Base-by-base conservation (phyloP, 2,113 vertebrate genomes). In the Neoarius graeffei region DNA sequence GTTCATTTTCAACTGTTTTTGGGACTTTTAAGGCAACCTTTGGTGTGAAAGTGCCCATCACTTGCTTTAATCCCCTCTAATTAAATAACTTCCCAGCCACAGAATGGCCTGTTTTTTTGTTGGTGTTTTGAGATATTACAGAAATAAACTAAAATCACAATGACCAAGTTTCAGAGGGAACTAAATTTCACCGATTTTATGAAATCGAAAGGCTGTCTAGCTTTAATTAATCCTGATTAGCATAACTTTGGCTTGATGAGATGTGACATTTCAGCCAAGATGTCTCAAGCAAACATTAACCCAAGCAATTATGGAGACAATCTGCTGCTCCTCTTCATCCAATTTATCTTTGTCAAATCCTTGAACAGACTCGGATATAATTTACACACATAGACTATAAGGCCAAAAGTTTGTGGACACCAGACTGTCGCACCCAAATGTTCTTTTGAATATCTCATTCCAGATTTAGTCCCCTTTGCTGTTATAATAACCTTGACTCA, bases 281-380 rank as follows among this genome's bases (percentile, higher is more conserved):
- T 84, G 88, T 93, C 81, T 88, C 81, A 64, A 84, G 67, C 81
- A 90, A 91, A 92, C 85, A 89, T 88, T 81, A 91, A 89, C 90
- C 86, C 88, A 92, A 86, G 90, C 91, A 92, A 92, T 93, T 93
- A 94, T 88, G 87, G 84, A 91, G 91, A 88, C 91, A 93, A 90
- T 92, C 91, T 92, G 93, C 90, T 92, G 84, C 20, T 62, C 66
- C 84, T 85, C 81, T 86, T 86, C 48, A 86, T 83, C 89, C 90
- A 90, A 88, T 94, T 85, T 84, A 89, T 94, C 89, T 92, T 71
- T 89, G 90, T 91, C 92, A 89, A 81, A 54, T 57, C 83, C 11
- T 67, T 52, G 56, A 35, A 10, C 67, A 80, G 73, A 54, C 19
- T 27, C 71, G 2, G 74, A 52, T 1, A 4, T 54, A 6, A 81